Percentiles rank a stretch among this genome's conserved stretches.
phyloP scores from a whole-genome alignment of 2,113 vertebrate species.

The Pseudorectes ferrugineus region DNA sequence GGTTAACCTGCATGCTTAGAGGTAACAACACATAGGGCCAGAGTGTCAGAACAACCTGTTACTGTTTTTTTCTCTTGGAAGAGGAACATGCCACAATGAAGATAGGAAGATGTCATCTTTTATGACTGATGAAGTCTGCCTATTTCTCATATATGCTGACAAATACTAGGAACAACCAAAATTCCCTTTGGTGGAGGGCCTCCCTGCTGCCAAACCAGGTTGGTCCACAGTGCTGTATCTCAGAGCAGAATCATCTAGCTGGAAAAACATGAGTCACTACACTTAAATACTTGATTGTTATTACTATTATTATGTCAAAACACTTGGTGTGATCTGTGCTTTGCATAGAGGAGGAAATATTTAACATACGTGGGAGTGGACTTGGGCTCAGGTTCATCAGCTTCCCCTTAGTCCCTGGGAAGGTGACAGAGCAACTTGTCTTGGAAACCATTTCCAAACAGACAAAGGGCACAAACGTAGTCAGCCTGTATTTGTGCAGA shows the following conservation, averaged over 20 bases:
- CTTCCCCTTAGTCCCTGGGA: not conserved
- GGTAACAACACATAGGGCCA: not conserved
- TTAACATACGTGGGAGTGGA: not conserved
- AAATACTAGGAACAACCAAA: not conserved
- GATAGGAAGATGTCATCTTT: not conserved
- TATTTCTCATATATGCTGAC: not conserved
- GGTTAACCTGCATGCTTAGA: rapidly evolving
- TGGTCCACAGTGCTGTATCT: not conserved
- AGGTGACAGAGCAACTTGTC: not conserved
- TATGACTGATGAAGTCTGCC: not conserved
- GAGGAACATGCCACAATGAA: not conserved
- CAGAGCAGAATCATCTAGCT: not conserved
- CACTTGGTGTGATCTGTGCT: not conserved
- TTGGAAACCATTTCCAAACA: not conserved
- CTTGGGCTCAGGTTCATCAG: not conserved
- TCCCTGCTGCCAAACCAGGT: not conserved
- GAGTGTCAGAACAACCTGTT: not conserved
- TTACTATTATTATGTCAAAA: not conserved
- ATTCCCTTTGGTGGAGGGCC: not conserved
- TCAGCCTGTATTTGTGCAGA: not conserved
- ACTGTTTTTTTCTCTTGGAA: not conserved
- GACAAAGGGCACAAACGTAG: not conserved
- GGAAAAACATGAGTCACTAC: not conserved
- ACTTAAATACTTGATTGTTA: not conserved
- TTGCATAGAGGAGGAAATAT: not conserved